A percentile compares a stretch with the other conserved stretches of the same genome.
Evolutionary conservation across 2,888 invertebrate genomes (phyloP).

Genomic region (Napeogenes sylphis): DNA sequence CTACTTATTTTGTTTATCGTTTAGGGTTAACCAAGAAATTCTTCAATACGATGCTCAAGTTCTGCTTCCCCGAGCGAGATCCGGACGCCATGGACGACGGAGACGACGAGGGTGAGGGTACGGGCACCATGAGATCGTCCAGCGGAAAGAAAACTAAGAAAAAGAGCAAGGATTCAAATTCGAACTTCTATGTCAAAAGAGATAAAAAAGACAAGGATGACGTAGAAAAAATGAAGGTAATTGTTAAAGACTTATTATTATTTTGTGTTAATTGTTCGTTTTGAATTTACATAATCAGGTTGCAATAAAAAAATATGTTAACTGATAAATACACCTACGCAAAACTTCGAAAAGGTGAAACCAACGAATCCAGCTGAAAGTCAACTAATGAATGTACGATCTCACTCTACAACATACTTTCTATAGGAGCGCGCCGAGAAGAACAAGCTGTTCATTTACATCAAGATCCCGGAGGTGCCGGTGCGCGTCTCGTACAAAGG

Average conservation of each 20-base stretch:
- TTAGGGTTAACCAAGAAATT: conserved; percentile 94
- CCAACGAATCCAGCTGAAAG: no score
- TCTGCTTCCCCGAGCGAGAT: conserved; percentile 97
- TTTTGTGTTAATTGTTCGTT: not conserved
- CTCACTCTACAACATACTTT: no score
- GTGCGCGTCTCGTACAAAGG: conserved; percentile 97
- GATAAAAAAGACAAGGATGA: conserved; percentile 92
- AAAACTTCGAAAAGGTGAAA: no score
- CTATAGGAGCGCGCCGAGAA: conserved; percentile 96
- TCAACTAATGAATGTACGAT: no score
- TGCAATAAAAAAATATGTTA: no score
- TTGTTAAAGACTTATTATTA: not conserved
- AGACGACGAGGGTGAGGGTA: conserved; percentile 72
- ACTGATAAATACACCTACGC: no score
- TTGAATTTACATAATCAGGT: no score
- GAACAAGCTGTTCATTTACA: conserved; percentile 98
- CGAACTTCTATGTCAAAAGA: conserved; percentile 93
- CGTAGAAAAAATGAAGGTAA: conserved; percentile 96
- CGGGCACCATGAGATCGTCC: conserved; percentile 54
- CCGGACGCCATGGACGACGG: conserved; percentile 88
- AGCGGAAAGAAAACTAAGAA: conserved; percentile 73
- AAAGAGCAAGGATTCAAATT: conserved; percentile 85
- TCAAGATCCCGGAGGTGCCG: conserved; percentile 98
- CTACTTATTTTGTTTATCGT: not conserved
- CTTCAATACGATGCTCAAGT: conserved; percentile 97